Conservation (phyloP, 2,888 invertebrate species). For the Micoletzkya japonica region DNA sequence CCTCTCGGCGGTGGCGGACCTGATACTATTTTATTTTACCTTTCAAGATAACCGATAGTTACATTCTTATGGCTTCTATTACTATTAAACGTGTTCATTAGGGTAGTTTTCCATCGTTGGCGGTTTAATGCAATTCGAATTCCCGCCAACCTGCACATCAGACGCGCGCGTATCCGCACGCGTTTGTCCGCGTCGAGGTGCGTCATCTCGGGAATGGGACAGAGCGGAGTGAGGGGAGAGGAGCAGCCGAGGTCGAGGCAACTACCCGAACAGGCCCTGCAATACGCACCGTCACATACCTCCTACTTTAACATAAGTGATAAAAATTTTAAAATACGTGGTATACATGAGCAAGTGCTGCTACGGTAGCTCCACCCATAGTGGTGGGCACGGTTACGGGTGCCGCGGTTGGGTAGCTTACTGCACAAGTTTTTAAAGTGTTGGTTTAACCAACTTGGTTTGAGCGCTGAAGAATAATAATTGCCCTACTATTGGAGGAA, state of each 20-base stretch:
- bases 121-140: neutral
- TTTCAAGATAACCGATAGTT: neutral
- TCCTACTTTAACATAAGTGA: neutral
- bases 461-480: too few species aligned
- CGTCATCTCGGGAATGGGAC: constrained; percentile 50
- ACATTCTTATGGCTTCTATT: neutral
- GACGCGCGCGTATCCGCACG: constrained; percentile 31
- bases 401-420: too few species aligned
- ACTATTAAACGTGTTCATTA: neutral
- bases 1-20: constrained; percentile 36
- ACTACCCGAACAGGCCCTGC: neutral
- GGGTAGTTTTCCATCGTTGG: neutral
- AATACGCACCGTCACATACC: neutral
- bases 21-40: constrained; percentile 8
- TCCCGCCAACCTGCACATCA: constrained; percentile 30
- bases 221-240: constrained; percentile 30
- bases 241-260: neutral
- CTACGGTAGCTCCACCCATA: too few species aligned
- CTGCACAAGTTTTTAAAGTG: too few species aligned
- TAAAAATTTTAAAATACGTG: too few species aligned
- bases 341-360: too few species aligned
- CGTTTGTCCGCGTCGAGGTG: constrained; percentile 39
- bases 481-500: too few species aligned
- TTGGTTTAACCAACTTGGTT: too few species aligned
- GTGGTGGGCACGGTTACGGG: too few species aligned